Evolutionary conservation across 2,888 invertebrate genomes (phyloP).

Genomic region (Merodon equestris): DNA sequence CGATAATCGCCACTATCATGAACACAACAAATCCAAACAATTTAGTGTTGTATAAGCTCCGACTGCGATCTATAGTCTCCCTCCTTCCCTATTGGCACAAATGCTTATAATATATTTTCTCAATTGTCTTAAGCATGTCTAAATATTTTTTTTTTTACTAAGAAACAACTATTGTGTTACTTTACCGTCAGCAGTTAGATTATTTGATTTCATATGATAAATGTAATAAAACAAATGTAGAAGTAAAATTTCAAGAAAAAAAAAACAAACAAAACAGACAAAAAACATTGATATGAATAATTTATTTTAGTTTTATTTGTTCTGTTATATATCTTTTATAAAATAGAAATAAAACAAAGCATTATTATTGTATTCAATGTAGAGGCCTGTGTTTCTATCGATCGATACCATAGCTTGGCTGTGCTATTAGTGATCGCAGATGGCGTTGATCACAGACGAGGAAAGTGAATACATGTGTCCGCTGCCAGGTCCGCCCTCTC

Average conservation of each 20-base stretch:
- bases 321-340: conserved; percentile 64
- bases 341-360: conserved; percentile 67
- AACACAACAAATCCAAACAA: no score
- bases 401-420: no score
- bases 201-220: conserved; percentile 39
- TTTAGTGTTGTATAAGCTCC: no score
- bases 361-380: conserved; percentile 68
- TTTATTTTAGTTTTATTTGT: conserved; percentile 67
- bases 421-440: no score
- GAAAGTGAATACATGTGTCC: no score
- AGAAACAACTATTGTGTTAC: conserved; percentile 41
- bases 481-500: no score
- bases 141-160: conserved; percentile 26
- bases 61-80: conserved; percentile 1
- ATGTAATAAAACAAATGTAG: conserved; percentile 51
- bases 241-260: conserved; percentile 38
- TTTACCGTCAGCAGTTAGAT: conserved; percentile 42
- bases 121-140: conserved; percentile 29
- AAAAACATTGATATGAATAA: conserved; percentile 58
- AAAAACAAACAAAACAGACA: conserved; percentile 3
- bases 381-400: conserved; percentile 8
- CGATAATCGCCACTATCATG: no score
- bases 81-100: conserved; percentile 42
- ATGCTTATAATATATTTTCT: conserved; percentile 31
- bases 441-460: no score